Conservation (phyloP, 2,888 invertebrate species). For the Gymnoscelis rufifasciata region DNA sequence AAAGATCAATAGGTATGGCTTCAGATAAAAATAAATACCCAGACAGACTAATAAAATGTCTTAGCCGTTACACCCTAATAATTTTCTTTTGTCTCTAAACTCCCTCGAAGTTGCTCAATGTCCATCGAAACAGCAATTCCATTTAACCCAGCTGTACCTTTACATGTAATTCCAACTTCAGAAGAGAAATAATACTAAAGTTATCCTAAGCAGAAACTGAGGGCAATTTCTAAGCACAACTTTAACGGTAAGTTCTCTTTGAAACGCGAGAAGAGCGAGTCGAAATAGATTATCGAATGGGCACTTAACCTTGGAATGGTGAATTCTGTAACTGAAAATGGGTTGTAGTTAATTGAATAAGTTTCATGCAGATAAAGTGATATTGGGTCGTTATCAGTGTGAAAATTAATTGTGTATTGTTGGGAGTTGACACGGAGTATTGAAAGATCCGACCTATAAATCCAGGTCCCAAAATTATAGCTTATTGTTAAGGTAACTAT, state of each 20-base stretch:
- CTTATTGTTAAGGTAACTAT: no score
- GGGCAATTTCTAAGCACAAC: conserved; percentile 52
- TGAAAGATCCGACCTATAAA: no score
- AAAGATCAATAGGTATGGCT: no score
- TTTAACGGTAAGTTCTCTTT: conserved; percentile 46
- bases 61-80: background rate
- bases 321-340: conserved; percentile 23
- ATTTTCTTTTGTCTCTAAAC: background rate
- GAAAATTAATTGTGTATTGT: background rate
- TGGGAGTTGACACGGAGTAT: no score
- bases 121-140: conserved; percentile 25
- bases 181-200: conserved; percentile 37
- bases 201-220: conserved; percentile 39
- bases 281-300: conserved; percentile 43
- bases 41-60: no score
- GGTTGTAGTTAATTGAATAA: conserved; percentile 23
- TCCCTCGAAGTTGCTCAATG: conserved; percentile 24
- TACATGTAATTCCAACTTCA: conserved; percentile 30
- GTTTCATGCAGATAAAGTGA: conserved; percentile 10
- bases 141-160: conserved; percentile 13
- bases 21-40: no score
- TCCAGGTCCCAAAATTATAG: no score
- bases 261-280: conserved; percentile 38
- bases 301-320: conserved; percentile 30
- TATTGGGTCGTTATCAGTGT: conserved; percentile 14